These are phyloP conservation scores for Cactoblastis cactorum DNA, from an alignment of 2,888 invertebrate species.

Conservation along the genomic window DNA sequence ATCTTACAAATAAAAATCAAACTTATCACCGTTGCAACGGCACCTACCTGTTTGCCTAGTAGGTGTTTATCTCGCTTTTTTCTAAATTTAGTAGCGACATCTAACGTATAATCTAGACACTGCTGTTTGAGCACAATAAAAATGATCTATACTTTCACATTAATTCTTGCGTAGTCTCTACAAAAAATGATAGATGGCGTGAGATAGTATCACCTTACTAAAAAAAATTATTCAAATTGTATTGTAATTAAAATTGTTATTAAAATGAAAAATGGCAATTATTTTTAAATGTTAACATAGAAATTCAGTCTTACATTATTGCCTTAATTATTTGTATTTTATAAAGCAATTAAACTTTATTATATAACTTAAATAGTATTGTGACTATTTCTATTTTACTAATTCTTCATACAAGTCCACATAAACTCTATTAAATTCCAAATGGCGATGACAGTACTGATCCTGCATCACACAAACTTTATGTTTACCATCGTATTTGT, in stretches of 20 bases:
- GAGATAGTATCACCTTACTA: not conserved
- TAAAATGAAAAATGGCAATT: no score
- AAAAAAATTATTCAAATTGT: not conserved
- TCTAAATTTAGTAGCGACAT: not conserved
- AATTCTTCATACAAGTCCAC: slow-evolving; percentile 39
- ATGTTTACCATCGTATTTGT: slow-evolving; percentile 44
- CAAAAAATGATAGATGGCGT: not conserved
- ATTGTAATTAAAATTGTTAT: no score
- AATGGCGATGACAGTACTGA: slow-evolving; percentile 49
- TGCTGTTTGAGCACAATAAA: not conserved
- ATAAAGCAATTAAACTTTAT: no score
- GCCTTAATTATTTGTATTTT: no score
- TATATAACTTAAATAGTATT: no score
- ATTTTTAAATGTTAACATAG: no score
- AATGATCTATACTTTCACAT: not conserved
- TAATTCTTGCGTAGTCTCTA: not conserved
- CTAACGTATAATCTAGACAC: not conserved
- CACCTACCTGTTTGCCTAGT: no score
- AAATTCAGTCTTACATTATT: no score
- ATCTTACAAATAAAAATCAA: no score
- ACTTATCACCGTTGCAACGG: no score
- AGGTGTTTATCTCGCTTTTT: no score
- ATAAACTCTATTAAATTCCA: slow-evolving; percentile 40
- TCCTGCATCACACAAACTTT: slow-evolving; percentile 55
- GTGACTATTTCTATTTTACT: slow-evolving; percentile 17